These are phyloP conservation scores for Sesia apiformis DNA, from an alignment of 2,888 invertebrate genomes.

Conservation along the genomic window DNA sequence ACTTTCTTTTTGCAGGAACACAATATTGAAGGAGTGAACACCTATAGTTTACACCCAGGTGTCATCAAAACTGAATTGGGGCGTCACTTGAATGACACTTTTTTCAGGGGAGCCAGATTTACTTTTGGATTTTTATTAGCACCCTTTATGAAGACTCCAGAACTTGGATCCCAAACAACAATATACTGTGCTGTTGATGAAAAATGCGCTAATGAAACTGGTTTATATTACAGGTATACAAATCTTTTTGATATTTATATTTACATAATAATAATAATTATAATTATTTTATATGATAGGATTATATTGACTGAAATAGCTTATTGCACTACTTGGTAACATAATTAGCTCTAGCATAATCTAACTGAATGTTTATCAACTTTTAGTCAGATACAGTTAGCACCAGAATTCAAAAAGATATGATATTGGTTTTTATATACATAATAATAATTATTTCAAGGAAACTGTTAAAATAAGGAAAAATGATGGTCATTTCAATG, in stretches of 20 bases:
- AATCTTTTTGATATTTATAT: no score
- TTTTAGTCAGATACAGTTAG: not conserved
- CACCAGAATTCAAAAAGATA: no score
- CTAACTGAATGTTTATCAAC: not conserved
- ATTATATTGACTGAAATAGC: no score
- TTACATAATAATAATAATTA: no score
- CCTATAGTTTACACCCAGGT: slow-evolving; percentile 83
- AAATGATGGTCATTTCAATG: no score
- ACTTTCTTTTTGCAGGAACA: slow-evolving; percentile 33
- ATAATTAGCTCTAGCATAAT: not conserved
- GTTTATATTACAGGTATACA: slow-evolving; percentile 71
- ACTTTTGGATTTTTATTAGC: slow-evolving; percentile 38
- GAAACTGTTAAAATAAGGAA: not conserved
- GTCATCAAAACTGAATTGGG: slow-evolving; percentile 83
- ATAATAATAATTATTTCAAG: no score
- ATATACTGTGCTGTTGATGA: slow-evolving; percentile 82
- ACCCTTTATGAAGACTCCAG: slow-evolving; percentile 73
- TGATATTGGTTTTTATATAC: no score
- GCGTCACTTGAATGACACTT: slow-evolving; percentile 73
- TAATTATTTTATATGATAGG: no score
- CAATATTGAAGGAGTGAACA: slow-evolving; percentile 73
- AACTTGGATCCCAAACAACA: slow-evolving; percentile 83
- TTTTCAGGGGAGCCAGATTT: slow-evolving; percentile 61
- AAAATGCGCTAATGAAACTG: slow-evolving; percentile 75
- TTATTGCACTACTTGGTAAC: no score